Base-by-base conservation (phyloP, 2,113 vertebrate genomes). In the Thalassoma bifasciatum region DNA sequence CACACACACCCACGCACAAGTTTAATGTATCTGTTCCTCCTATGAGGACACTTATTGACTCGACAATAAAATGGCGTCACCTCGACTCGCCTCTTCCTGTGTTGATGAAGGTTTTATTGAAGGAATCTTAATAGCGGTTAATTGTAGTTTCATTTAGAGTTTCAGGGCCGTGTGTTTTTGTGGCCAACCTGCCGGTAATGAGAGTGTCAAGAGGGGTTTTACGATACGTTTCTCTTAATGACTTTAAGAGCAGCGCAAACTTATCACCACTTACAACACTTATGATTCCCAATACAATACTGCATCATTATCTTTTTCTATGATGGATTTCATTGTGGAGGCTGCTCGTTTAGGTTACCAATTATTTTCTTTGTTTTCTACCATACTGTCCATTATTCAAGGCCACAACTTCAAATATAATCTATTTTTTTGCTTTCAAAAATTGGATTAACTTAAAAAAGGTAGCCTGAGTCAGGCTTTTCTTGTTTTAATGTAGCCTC, bases 21-120 rank as follows among this genome's bases (percentile, higher is more conserved):
- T 62, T 13, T 63, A 72, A 65, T 58, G 52, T 57, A 54, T 70
- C 60, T 56, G 40, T 19, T 16, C 46, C 54, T 75, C 66, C 66
- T 72, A 30, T 61, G 53, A 70, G 47, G 75, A 64, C 77, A 71
- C 56, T 38, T 83, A 90, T 88, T 78, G 85, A 83, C 65, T 71
- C 14, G 6, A 56, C 80, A 72, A 69, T 86, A 83, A 84, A 90
- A 88, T 59, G 60, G 75, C 65, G 47, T 85, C 77, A 63, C 70
- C 70, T 79, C 3, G 21, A 52, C 64, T 65, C 53, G 14, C 52
- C 46, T 57, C 36, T 68, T 26, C 34, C 46, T 50, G 24, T 36
- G 22, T 14, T 37, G 53, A 66, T 75, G 61, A 79, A 37, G 64
- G 22, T 81, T 89, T 87, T 83, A 84, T 83, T 61, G 66, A 75